A percentile compares a stretch with the other conserved stretches of the same genome.
Conservation (phyloP, 2,888 invertebrate species). For the Phymatocera aterrima region DNA sequence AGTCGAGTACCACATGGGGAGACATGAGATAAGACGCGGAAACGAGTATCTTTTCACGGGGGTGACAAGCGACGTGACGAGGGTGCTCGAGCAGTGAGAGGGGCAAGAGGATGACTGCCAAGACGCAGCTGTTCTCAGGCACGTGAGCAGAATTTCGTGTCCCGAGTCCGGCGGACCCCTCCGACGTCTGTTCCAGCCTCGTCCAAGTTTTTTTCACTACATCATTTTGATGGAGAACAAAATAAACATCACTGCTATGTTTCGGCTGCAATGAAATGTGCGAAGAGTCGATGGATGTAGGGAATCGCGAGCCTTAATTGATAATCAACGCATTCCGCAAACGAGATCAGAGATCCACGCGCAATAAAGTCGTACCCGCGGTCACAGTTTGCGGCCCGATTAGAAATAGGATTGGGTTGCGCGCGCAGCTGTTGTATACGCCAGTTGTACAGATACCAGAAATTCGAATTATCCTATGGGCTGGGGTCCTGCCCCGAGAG, state of each 20-base stretch:
- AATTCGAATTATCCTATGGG: background rate
- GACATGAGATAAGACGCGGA: conserved; percentile 60
- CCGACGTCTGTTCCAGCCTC: conserved; percentile 24
- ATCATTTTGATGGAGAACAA: background rate
- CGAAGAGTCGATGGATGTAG: no score
- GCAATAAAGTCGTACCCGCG: no score
- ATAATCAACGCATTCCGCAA: no score
- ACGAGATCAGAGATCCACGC: no score
- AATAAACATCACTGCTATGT: no score
- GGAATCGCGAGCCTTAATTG: no score
- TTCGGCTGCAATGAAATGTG: no score
- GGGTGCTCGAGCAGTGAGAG: conserved; percentile 33
- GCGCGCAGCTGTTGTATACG: no score
- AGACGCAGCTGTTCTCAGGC: conserved; percentile 66
- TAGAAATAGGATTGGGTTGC: conserved; percentile 1
- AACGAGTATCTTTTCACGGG: conserved; percentile 61
- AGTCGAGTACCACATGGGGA: conserved; percentile 57
- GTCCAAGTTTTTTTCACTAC: background rate
- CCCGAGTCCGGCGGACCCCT: conserved; percentile 41
- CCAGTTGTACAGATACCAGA: background rate
- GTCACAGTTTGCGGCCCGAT: background rate
- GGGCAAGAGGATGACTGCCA: conserved; percentile 43
- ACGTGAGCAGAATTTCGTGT: conserved; percentile 58
- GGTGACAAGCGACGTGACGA: conserved; percentile 47
- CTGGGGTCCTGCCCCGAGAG: background rate